Evolutionary conservation across 2,113 vertebrate species (phyloP).

Genomic region (Corvus hawaiiensis): DNA sequence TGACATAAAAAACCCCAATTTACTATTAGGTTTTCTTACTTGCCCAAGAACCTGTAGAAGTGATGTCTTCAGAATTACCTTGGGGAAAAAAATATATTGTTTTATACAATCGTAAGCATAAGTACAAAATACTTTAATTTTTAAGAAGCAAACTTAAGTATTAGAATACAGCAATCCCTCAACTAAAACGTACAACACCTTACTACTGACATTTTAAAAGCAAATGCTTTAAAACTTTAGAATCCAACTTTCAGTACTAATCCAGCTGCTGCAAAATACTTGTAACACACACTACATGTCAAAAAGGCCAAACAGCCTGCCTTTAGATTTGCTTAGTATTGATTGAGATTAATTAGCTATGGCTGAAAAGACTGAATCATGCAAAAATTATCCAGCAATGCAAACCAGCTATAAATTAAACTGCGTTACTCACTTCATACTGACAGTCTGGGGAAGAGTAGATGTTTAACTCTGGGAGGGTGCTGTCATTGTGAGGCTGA

Average conservation of each 20-base stretch:
- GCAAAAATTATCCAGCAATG: neutral
- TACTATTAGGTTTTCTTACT: slow-evolving; percentile 71
- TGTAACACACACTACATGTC: neutral
- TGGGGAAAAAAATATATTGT: neutral
- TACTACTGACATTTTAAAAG: neutral
- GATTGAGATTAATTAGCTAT: neutral
- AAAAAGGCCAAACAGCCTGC: neutral
- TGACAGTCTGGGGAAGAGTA: slow-evolving; percentile 89
- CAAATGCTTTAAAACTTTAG: neutral
- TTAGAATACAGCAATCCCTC: neutral
- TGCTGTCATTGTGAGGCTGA: slow-evolving; percentile 77
- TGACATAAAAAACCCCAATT: neutral
- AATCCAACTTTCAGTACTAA: neutral
- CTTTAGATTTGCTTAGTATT: neutral
- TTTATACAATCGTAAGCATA: neutral
- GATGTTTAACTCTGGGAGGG: slow-evolving; percentile 80
- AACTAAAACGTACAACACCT: neutral
- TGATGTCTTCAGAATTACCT: slow-evolving; percentile 88
- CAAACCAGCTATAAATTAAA: neutral
- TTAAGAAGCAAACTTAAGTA: neutral
- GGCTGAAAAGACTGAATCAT: neutral
- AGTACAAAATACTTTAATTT: neutral
- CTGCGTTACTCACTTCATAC: slow-evolving; percentile 83
- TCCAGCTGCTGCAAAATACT: neutral
- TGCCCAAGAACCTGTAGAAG: slow-evolving; percentile 89